These are phyloP conservation scores for Pachypanchax playfairii DNA, from an alignment of 2,113 vertebrate genomes.

Conservation along the genomic window DNA sequence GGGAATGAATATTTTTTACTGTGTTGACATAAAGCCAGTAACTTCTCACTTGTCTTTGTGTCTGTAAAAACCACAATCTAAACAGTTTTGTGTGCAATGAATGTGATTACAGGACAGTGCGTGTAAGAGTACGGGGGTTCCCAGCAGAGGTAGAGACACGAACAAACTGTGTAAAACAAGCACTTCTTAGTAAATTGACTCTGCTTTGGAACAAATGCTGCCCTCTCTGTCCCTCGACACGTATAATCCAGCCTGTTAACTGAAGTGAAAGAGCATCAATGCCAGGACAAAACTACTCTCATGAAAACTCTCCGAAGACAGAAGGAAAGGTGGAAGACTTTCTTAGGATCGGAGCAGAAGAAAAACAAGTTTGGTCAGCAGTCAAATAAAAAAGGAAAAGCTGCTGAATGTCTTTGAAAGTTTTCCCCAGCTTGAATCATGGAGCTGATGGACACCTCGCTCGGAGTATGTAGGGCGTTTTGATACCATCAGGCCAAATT, in stretches of 20 bases:
- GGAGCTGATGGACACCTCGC: constrained; percentile 4
- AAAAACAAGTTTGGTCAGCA: constrained; percentile 26
- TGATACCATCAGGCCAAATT: constrained; percentile 38
- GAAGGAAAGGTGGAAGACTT: too few relatives aligned
- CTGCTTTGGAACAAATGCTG: constrained; percentile 18
- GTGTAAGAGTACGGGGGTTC: too few relatives aligned
- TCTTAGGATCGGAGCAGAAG: constrained; percentile 24
- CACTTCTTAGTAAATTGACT: constrained; percentile 14
- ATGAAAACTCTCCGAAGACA: constrained; percentile 17
- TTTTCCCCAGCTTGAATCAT: not conserved
- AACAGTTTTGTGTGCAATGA: too few relatives aligned
- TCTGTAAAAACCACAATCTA: not conserved
- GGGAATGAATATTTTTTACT: constrained; percentile 37
- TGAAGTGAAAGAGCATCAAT: constrained; percentile 1
- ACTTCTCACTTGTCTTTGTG: not conserved
- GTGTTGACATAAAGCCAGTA: constrained; percentile 40
- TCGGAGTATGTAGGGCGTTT: constrained; percentile 18
- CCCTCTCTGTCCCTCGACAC: not conserved
- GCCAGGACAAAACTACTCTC: constrained; percentile 27
- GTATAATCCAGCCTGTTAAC: constrained; percentile 15
- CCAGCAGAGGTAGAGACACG: too few relatives aligned
- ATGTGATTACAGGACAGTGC: too few relatives aligned
- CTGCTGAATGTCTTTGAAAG: too few relatives aligned
- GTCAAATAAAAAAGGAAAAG: too few relatives aligned
- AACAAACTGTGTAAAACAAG: constrained; percentile 10